phyloP scores from a whole-genome alignment of 2,113 vertebrate species.

The Pedetes capensis region DNA sequence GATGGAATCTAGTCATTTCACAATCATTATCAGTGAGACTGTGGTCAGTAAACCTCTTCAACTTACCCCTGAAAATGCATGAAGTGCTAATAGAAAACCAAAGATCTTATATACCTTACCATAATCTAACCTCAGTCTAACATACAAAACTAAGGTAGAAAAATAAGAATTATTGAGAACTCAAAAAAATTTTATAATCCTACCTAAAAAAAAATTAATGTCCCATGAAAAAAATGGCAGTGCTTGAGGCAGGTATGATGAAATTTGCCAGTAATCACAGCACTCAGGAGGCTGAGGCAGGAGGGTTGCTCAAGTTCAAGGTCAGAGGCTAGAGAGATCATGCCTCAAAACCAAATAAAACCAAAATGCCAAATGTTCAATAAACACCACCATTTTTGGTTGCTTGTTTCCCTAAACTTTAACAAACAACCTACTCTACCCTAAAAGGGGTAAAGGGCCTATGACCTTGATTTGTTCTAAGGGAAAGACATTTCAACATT shows the following conservation, averaged over 20 bases:
- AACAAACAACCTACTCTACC: background rate
- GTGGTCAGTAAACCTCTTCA: slow-evolving; percentile 7
- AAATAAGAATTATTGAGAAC: background rate
- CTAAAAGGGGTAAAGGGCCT: background rate
- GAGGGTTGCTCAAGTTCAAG: background rate
- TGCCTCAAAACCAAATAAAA: background rate
- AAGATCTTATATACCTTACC: background rate
- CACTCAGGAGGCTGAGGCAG: too few species aligned
- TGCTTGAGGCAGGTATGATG: background rate
- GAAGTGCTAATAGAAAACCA: slow-evolving; percentile 25
- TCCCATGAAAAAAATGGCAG: slow-evolving; percentile 3
- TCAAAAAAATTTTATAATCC: background rate
- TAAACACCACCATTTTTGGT: slow-evolving; percentile 19
- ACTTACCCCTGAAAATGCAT: background rate
- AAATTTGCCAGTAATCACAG: too few species aligned
- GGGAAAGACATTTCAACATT: slow-evolving; percentile 25
- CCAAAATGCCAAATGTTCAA: background rate
- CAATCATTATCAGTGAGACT: background rate
- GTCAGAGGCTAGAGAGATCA: background rate
- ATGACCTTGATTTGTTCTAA: background rate
- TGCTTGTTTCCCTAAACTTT: slow-evolving; percentile 9
- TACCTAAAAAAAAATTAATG: background rate
- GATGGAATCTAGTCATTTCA: background rate
- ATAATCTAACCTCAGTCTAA: background rate
- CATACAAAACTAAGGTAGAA: slow-evolving; percentile 30